Percentiles rank a stretch among this genome's conserved stretches.
phyloP scores from a whole-genome alignment of 2,797 vertebrate species.

The Numenius phaeopus region DNA sequence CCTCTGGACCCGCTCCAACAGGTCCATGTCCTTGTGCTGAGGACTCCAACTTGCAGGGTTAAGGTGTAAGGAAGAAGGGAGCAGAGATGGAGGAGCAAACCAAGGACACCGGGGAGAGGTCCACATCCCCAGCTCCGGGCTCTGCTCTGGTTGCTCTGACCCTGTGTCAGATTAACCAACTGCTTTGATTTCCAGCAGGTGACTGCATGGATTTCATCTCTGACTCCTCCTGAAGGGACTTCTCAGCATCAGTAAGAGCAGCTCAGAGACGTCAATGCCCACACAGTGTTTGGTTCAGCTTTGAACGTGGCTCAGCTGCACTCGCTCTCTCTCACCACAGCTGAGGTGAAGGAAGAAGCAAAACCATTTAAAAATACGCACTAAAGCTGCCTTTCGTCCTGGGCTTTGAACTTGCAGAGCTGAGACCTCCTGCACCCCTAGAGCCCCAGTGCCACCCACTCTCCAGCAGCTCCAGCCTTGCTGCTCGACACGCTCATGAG shows the following conservation, averaged over 20 bases:
- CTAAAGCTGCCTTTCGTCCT: not conserved
- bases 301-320: not conserved
- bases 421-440: fast-evolving
- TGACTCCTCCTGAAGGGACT: not conserved
- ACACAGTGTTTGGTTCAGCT: fast-evolving
- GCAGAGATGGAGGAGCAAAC: not conserved
- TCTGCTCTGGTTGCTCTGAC: not conserved
- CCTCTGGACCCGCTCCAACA: too few relatives aligned
- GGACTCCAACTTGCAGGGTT: not conserved
- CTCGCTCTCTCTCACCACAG: not conserved
- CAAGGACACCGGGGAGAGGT: not conserved
- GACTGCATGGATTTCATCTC: not conserved
- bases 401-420: not conserved
- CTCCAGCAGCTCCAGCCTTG: not conserved
- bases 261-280: not conserved
- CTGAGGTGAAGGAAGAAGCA: not conserved
- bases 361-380: not conserved
- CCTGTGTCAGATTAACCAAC: not conserved
- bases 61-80: not conserved
- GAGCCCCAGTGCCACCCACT: fast-evolving
- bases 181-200: not conserved
- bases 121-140: not conserved
- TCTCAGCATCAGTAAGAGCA: fast-evolving
- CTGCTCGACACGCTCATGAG: fast-evolving
- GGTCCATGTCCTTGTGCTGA: too few relatives aligned